Base-by-base conservation (phyloP, 2,888 invertebrate species). In the Diarsia brunnea region DNA sequence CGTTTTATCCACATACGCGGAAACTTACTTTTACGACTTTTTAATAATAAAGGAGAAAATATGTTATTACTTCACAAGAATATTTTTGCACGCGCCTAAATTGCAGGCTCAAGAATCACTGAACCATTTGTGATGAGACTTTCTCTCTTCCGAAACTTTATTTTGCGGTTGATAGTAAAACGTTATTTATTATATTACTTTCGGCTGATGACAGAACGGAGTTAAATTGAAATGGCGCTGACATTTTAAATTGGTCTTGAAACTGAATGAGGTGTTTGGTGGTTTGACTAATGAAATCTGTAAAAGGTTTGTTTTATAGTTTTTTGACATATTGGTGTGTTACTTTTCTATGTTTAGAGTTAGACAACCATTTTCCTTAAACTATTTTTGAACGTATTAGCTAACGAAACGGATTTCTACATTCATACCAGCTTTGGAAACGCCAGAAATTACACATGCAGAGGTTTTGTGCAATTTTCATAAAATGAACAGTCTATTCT, bases 111-210 rank as follows among this genome's bases (percentile, higher is more conserved):
- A 65, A 71, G 65, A 85, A 78, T 68, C 84, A 86, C 77, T 85
- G 78, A 81, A 81, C 75, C 71, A 65, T 53, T 69, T 81, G 84
- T 68, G 75, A 75, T 82, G 65, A 14, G 53, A 79, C 88, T 88
- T 88, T 86, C 88, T 68, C 78, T 72, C 60, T 74, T 78, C 67
- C 60, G 76, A 78, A 82, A 72, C 47, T 71, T 79, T 73, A 80
- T 77, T 77, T 79, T 84, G 73, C 66, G 78, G 84, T 86, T 73
- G 68, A 55, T 73, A 68, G 60, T 81, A 75, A 75, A 86, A 78
- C 61, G 51, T 84, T 81, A 79, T 55, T 83, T 81, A 79, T 53
- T 55, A 55, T 55, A 24, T 75, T 73, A 78, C 75, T 86, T 75
- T 82, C 67, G 3, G 58, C 31, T 49, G 75, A 45, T 63, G 71